Conservation (phyloP, 1,140 invertebrate genomes). For the Zaprionus lachaisei region DNA sequence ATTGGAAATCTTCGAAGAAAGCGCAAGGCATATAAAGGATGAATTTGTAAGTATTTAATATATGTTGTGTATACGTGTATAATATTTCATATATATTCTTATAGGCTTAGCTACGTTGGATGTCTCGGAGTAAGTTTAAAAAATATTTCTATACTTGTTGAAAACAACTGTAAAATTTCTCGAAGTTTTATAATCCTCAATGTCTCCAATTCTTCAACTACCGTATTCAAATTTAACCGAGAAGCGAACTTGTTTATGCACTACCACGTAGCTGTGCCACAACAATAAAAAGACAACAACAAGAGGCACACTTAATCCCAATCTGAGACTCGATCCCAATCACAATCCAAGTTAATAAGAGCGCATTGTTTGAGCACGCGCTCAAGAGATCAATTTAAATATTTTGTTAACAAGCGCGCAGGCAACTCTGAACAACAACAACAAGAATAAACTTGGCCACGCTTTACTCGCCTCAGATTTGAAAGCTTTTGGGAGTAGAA, state of each 20-base stretch:
- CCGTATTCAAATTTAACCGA: conserved; percentile 3
- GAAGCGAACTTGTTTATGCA: neutral
- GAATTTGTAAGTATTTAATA: neutral
- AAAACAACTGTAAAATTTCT: neutral
- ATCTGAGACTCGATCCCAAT: conserved; percentile 1
- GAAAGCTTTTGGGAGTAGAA: conserved; percentile 30
- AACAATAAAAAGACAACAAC: conserved; percentile 9
- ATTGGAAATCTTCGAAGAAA: neutral
- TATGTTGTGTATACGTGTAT: neutral
- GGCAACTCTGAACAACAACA: conserved; percentile 5
- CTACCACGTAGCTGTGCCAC: conserved; percentile 8
- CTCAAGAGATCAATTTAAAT: conserved; percentile 70
- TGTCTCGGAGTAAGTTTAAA: neutral
- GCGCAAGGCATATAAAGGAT: neutral
- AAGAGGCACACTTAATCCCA: conserved; percentile 10
- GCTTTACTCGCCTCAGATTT: conserved; percentile 24
- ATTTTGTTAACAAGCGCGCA: conserved; percentile 33
- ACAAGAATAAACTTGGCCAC: neutral
- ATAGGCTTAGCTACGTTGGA: neutral
- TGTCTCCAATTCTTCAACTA: neutral
- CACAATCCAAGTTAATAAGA: conserved; percentile 49
- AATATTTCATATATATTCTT: neutral
- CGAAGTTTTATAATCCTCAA: neutral
- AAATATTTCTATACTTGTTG: neutral
- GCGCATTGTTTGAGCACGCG: conserved; percentile 78